A percentile compares a stretch with the other conserved stretches of the same genome.
phyloP scores from a whole-genome alignment of 2,888 invertebrate species.

The Caenorhabditis afra region DNA sequence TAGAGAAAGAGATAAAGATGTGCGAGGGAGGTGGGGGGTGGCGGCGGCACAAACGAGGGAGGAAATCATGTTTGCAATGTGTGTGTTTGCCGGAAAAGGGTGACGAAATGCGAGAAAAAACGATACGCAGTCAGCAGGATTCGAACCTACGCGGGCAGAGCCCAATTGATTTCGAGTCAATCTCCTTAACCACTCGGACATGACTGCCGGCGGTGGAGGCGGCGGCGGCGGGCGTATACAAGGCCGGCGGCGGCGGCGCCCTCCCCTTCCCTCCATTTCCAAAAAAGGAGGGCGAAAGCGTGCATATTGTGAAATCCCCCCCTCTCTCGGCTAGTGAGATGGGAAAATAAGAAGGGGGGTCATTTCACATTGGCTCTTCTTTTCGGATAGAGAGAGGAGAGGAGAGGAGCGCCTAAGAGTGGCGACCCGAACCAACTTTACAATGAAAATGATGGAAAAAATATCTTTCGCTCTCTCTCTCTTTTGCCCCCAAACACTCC shows the following conservation, averaged over 20 bases:
- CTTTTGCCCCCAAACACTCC: background rate
- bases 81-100: background rate
- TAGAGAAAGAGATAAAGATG: constrained; percentile 4
- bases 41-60: background rate
- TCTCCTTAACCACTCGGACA: constrained; percentile 77
- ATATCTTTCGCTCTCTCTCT: background rate
- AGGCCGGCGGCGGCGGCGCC: no score
- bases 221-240: constrained; percentile 3
- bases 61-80: background rate
- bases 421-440: no score
- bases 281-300: background rate
- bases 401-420: no score
- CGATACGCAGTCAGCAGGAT: constrained; percentile 75
- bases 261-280: no score
- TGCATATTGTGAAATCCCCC: no score
- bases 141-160: constrained; percentile 78
- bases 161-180: constrained; percentile 77
- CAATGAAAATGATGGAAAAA: no score
- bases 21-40: no score
- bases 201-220: constrained; percentile 47
- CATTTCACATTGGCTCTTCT: no score
- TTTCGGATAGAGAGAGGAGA: no score
- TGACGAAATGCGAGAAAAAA: constrained; percentile 7
- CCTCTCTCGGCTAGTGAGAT: no score
- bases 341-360: no score